Conservation (phyloP, 2,797 vertebrate genomes). For the Xenopus petersii region DNA sequence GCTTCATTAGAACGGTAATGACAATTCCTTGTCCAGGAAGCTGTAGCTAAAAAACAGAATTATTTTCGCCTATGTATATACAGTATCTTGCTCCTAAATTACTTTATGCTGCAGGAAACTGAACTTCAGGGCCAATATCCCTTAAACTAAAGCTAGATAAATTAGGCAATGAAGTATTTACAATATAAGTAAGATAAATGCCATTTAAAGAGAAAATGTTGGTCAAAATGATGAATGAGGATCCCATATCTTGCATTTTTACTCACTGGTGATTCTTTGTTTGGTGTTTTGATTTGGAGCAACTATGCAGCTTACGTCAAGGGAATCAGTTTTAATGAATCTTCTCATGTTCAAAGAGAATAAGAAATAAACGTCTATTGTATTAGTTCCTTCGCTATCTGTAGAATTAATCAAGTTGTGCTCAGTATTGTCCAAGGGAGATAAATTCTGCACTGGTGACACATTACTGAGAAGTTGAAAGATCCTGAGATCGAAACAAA, state of each 20-base stretch:
- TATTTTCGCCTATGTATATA: too few species aligned
- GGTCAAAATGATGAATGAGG: conserved; percentile 27
- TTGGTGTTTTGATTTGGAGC: conserved; percentile 15
- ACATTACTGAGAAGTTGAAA: conserved; percentile 26
- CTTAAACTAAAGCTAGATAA: too few species aligned
- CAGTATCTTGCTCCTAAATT: too few species aligned
- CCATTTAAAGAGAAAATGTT: conserved; percentile 15
- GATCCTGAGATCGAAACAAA: conserved; percentile 19
- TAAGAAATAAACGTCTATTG: conserved; percentile 34
- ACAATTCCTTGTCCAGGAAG: too few species aligned
- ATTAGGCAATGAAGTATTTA: not conserved
- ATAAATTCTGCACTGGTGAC: conserved; percentile 36
- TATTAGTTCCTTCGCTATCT: conserved; percentile 26
- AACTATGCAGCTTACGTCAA: conserved; percentile 20
- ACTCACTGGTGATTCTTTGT: conserved; percentile 8
- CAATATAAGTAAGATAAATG: not conserved
- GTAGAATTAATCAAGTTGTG: conserved; percentile 29
- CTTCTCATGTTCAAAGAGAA: conserved; percentile 38
- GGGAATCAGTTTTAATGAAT: conserved; percentile 28
- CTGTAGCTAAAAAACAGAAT: too few species aligned
- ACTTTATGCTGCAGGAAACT: too few species aligned
- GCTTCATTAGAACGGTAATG: too few species aligned
- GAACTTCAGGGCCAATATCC: too few species aligned
- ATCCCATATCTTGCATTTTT: conserved; percentile 18
- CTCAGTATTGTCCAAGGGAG: conserved; percentile 20